A percentile compares a stretch with the other conserved stretches of the same genome.
These are phyloP conservation scores for Sminthurinus aureus DNA, from an alignment of 2,888 invertebrate species.

Conservation along the genomic window DNA sequence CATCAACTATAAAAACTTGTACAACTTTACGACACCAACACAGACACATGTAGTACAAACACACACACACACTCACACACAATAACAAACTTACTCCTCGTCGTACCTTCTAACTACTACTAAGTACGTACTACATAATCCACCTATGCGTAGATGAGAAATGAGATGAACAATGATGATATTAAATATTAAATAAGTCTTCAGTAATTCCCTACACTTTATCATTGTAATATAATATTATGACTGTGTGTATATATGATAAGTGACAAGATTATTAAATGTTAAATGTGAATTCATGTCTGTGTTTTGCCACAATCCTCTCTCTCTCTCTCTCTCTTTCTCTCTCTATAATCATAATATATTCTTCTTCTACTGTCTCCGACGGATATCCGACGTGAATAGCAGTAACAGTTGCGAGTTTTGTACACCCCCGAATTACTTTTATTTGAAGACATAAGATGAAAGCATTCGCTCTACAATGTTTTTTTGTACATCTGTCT, in stretches of 20 bases:
- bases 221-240: too few species aligned
- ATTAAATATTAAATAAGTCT: too few species aligned
- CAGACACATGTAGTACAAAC: background rate
- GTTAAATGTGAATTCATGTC: background rate
- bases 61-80: background rate
- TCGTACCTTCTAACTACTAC: background rate
- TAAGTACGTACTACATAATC: background rate
- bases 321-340: background rate
- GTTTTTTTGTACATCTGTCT: background rate
- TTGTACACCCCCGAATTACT: background rate
- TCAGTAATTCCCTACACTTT: too few species aligned
- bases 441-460: too few species aligned
- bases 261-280: background rate
- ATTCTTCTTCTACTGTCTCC: background rate
- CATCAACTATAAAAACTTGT: conserved; percentile 15
- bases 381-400: background rate
- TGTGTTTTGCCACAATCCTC: too few species aligned
- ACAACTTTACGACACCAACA: background rate
- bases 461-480: background rate
- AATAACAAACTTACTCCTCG: background rate
- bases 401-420: background rate
- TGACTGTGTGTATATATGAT: too few species aligned
- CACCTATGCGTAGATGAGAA: background rate
- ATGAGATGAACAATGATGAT: too few species aligned
- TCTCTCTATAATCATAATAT: too few species aligned